Percentiles rank a stretch among this genome's conserved stretches.
Conservation (phyloP, 1,140 invertebrate genomes). For the Zeugodacus cucurbitae region DNA sequence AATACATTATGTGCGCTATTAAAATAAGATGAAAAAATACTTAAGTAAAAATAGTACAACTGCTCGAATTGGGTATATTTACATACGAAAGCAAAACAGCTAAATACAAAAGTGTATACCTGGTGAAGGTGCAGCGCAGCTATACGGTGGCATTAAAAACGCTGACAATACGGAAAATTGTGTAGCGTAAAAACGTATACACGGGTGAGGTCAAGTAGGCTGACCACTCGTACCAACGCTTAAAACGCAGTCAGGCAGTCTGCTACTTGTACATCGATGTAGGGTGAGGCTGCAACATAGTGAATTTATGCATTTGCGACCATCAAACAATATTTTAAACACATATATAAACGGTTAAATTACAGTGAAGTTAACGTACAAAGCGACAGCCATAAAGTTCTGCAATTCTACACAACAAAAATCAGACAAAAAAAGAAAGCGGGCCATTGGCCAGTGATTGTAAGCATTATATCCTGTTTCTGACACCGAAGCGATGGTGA, state of each 20-base stretch:
- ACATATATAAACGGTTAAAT: background rate
- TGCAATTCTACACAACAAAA: background rate
- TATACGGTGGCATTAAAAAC: slow-evolving; percentile 3
- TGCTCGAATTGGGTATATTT: background rate
- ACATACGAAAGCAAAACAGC: background rate
- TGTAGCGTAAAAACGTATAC: background rate
- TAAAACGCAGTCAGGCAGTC: slow-evolving; percentile 32
- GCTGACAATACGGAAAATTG: slow-evolving; percentile 8
- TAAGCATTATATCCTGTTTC: slow-evolving; percentile 9
- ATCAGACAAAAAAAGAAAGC: background rate
- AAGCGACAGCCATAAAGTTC: background rate
- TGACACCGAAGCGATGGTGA: background rate
- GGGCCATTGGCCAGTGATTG: background rate
- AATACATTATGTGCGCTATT: background rate
- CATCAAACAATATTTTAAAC: background rate
- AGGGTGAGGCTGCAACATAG: slow-evolving; percentile 1
- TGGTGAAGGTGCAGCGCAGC: background rate
- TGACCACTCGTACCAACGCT: background rate
- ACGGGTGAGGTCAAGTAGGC: slow-evolving; percentile 20
- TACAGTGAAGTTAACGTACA: background rate
- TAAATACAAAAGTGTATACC: background rate
- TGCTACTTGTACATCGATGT: background rate
- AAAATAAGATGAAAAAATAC: background rate
- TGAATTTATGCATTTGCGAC: background rate
- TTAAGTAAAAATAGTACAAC: background rate